Conservation (phyloP, 2,888 invertebrate species). For the Euplagia quadripunctaria region DNA sequence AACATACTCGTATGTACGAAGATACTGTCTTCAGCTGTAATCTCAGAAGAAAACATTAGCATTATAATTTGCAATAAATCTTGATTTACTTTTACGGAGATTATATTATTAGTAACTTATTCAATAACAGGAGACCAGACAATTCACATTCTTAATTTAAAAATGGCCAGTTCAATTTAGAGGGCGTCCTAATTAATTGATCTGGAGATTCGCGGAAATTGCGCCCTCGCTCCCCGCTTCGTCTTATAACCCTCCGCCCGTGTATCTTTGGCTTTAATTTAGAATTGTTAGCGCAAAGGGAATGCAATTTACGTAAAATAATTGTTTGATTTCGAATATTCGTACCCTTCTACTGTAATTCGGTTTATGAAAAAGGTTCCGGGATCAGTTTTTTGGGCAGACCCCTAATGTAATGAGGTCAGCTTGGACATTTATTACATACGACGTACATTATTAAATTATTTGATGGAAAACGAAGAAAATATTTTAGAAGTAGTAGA, state of each 20-base stretch:
- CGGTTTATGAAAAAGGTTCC: slow-evolving; percentile 67
- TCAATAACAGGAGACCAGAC: slow-evolving; percentile 22
- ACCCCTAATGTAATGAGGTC: slow-evolving; percentile 55
- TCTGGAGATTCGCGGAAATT: slow-evolving; percentile 83
- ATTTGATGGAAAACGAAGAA: slow-evolving; percentile 14
- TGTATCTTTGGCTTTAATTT: slow-evolving; percentile 86
- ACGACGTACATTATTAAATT: slow-evolving; percentile 19
- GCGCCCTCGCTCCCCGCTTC: slow-evolving; percentile 58
- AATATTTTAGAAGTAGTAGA: slow-evolving; percentile 14
- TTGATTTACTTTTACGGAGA: background rate
- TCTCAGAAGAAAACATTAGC: background rate
- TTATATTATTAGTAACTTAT: slow-evolving; percentile 2
- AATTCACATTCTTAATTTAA: slow-evolving; percentile 55
- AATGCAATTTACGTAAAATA: slow-evolving; percentile 86
- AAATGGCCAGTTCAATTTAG: slow-evolving; percentile 76
- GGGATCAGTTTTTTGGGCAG: slow-evolving; percentile 47
- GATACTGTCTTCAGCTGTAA: background rate
- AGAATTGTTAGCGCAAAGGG: slow-evolving; percentile 85
- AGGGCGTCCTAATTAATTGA: slow-evolving; percentile 84
- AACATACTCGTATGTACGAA: too few species aligned
- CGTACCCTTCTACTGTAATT: slow-evolving; percentile 69
- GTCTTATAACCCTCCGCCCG: slow-evolving; percentile 54
- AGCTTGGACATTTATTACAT: slow-evolving; percentile 45
- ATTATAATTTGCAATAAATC: background rate
- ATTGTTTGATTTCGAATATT: slow-evolving; percentile 85